These are phyloP conservation scores for Apomyelois bistriatella DNA, from an alignment of 2,888 invertebrate species.

Conservation along the genomic window DNA sequence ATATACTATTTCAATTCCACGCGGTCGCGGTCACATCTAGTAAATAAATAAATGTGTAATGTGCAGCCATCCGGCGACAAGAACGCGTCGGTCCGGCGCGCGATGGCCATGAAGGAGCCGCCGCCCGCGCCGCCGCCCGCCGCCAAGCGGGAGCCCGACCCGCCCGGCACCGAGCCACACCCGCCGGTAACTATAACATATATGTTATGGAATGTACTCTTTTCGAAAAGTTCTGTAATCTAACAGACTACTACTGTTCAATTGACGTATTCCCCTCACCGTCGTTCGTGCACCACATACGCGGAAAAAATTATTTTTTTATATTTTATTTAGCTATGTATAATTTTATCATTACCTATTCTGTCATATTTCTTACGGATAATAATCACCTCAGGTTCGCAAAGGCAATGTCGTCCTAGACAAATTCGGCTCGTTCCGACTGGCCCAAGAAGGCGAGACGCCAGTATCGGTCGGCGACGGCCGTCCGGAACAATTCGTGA, in stretches of 20 bases:
- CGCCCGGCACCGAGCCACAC: slow-evolving; percentile 76
- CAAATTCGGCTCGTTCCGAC: slow-evolving; percentile 86
- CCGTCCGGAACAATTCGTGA: slow-evolving; percentile 76
- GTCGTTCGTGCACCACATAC: too few relatives aligned
- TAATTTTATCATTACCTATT: neutral
- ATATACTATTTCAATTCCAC: too few relatives aligned
- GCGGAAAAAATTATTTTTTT: too few relatives aligned
- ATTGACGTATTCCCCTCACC: too few relatives aligned
- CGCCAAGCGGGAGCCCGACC: slow-evolving; percentile 73
- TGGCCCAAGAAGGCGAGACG: slow-evolving; percentile 79
- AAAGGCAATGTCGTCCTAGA: slow-evolving; percentile 83
- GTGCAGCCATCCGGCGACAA: slow-evolving; percentile 66
- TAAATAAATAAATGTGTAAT: neutral
- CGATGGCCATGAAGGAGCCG: slow-evolving; percentile 83
- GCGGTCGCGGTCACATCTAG: too few relatives aligned
- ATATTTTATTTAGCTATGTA: too few relatives aligned
- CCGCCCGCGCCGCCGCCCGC: slow-evolving; percentile 76
- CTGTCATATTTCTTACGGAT: neutral
- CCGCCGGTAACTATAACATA: slow-evolving; percentile 39
- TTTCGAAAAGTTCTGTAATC: too few relatives aligned
- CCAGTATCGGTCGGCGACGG: slow-evolving; percentile 68
- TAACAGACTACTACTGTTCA: too few relatives aligned
- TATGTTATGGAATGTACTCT: too few relatives aligned
- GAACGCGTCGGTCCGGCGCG: slow-evolving; percentile 80
- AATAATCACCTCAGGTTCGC: slow-evolving; percentile 53